These are phyloP conservation scores for Centrocercus urophasianus DNA, from an alignment of 2,113 vertebrate species.

Conservation along the genomic window DNA sequence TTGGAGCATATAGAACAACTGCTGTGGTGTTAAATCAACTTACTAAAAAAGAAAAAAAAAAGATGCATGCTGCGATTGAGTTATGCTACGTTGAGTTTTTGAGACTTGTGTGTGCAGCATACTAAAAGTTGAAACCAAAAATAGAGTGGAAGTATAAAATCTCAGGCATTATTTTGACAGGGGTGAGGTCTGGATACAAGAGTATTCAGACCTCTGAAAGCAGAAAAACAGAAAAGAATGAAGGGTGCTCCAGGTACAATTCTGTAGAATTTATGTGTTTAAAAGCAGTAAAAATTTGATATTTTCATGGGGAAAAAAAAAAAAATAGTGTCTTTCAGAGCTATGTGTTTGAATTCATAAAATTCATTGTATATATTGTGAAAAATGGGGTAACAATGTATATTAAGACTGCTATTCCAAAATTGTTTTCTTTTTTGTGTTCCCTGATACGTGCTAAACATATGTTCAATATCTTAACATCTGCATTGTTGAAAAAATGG, in stretches of 20 bases:
- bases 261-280: not conserved
- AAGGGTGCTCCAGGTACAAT: not conserved
- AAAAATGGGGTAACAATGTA: constrained; percentile 36
- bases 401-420: constrained; percentile 40
- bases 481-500: constrained; percentile 62
- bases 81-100: not conserved
- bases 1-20: not conserved
- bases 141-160: not conserved
- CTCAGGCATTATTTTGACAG: not conserved
- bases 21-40: not conserved
- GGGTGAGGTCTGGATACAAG: not conserved
- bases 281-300: not conserved
- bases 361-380: not conserved
- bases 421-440: constrained; percentile 19
- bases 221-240: not conserved
- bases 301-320: not conserved
- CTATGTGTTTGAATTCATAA: not conserved
- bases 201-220: not conserved
- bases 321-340: constrained; percentile 2
- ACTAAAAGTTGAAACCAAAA: not conserved
- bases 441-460: constrained; percentile 49
- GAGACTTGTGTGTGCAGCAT: not conserved
- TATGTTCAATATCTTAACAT: constrained; percentile 63
- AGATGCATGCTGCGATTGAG: not conserved
- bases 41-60: not conserved